Evolutionary conservation across 2,888 invertebrate species (phyloP).

Genomic region (Campoletis raptor): DNA sequence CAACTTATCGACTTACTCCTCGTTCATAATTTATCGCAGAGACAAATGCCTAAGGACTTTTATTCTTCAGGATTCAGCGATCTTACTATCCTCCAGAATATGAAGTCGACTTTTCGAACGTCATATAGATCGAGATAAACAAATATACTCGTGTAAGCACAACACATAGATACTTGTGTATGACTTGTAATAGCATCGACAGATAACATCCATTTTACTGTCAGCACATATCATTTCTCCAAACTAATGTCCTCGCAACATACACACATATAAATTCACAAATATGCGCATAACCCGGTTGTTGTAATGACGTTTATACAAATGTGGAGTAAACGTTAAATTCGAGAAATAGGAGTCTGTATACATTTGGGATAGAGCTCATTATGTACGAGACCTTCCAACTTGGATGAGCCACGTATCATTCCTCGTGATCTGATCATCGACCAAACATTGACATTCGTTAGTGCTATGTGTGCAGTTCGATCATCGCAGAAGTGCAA

Average conservation of each 20-base stretch:
- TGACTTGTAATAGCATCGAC: constrained; percentile 27
- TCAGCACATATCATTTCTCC: constrained; percentile 50
- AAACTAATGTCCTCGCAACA: constrained; percentile 41
- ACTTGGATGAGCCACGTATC: neutral
- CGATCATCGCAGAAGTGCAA: neutral
- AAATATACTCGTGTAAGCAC: constrained; percentile 22
- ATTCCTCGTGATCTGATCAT: neutral
- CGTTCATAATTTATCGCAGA: neutral
- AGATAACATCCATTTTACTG: constrained; percentile 32
- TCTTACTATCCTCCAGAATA: neutral
- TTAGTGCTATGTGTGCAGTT: neutral
- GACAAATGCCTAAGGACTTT: neutral
- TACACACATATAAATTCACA: constrained; percentile 24
- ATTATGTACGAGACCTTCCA: constrained; percentile 14
- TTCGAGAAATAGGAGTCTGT: constrained; percentile 14
- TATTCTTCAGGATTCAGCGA: neutral
- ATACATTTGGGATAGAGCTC: neutral
- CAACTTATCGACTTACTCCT: neutral
- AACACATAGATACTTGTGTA: neutral
- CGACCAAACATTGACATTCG: constrained; percentile 23
- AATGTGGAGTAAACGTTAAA: constrained; percentile 8
- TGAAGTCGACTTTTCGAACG: neutral
- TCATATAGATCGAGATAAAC: constrained; percentile 5
- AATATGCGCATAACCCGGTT: constrained; percentile 9
- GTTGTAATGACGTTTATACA: constrained; percentile 7